Evolutionary conservation across 2,113 vertebrate genomes (phyloP), one percentile per base, ranked within the genome.

Genomic region (Calidris pygmaea): DNA sequence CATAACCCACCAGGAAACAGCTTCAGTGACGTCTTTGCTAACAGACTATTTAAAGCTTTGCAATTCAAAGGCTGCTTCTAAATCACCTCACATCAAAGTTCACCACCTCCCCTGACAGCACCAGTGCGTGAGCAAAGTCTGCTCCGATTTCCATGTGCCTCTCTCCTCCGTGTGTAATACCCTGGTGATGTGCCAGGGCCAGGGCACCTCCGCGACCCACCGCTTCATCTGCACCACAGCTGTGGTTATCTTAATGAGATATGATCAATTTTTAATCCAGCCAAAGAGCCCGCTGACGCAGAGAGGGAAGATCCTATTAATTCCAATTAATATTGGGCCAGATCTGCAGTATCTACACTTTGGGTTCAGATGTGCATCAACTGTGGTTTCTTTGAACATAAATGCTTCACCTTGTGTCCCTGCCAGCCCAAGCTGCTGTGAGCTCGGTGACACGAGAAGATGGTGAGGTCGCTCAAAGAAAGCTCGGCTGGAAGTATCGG

Each of bases 401-500:
- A 90, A 63, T 12, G 32, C 48, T 82, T 52, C 53, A 34, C 75
- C 53, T 52, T 65, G 27, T 68, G 23, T 68, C 75, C 43, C 67
- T 88, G 91, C 66, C 91, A 92, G 63, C 48, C 70, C 15, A 2
- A 18, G 45, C 62, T 41, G 41, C 21, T n/a, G 70, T 30, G 48
- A 87, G 56, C 53, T 45, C 1, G 1, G 43, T 4, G 34, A 48
- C 35, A 76, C 1, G 53, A 62, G 22, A 19, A 56, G 47, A 21
- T 30, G 79, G 35, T n/a, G 56, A 88, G 58, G 53, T 65, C 87
- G 79, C 45, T 96, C 73, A 41, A 22, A 85, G 76, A 43, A n/a
- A 77, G 56, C 66, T 53, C 35, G 0, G 56, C 65, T 91, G 81
- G 80, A 79, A 67, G 29, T 13, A 45, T 34, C 1, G 0, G 66